A percentile compares a stretch with the other conserved stretches of the same genome.
Conservation (phyloP, 2,888 invertebrate species). For the Eucriotettix oculatus region DNA sequence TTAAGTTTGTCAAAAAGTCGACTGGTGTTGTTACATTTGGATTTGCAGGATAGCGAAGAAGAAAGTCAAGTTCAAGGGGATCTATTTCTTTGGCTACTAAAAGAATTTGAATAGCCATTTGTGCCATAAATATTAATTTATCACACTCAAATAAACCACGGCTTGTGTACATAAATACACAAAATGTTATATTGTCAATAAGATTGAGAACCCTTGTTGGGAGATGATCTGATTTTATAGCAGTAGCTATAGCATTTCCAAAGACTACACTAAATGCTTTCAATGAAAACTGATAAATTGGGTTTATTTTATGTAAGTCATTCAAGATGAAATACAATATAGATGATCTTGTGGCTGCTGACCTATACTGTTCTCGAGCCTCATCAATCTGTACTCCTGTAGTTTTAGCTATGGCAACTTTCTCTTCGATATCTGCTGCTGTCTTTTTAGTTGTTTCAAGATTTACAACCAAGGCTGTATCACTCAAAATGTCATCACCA, state of each 20-base stretch:
- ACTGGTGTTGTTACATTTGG: constrained; percentile 60
- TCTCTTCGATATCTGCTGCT: constrained; percentile 73
- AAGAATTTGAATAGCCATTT: constrained; percentile 64
- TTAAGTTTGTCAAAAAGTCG: constrained; percentile 57
- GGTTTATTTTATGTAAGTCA: constrained; percentile 80
- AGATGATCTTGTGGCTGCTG: constrained; percentile 73
- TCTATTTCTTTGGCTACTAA: constrained; percentile 49
- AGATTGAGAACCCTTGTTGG: constrained; percentile 55
- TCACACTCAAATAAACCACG: constrained; percentile 83
- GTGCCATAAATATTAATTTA: constrained; percentile 77
- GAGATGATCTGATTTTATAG: constrained; percentile 51
- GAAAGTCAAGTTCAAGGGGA: constrained; percentile 63
- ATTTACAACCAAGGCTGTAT: constrained; percentile 78
- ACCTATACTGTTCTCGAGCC: constrained; percentile 75
- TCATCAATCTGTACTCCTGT: constrained; percentile 80
- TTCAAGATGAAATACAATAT: constrained; percentile 86
- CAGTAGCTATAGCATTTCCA: constrained; percentile 59
- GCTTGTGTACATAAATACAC: constrained; percentile 75
- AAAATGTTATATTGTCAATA: constrained; percentile 74
- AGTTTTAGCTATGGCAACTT: constrained; percentile 71
- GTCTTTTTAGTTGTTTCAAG: constrained; percentile 86
- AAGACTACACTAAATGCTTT: constrained; percentile 89
- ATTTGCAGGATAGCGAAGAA: constrained; percentile 67
- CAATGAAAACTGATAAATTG: constrained; percentile 88
- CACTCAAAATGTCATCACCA: constrained; percentile 80